These are phyloP conservation scores for Protosalanx chinensis DNA, from an alignment of 2,797 vertebrate species.

Conservation along the genomic window DNA sequence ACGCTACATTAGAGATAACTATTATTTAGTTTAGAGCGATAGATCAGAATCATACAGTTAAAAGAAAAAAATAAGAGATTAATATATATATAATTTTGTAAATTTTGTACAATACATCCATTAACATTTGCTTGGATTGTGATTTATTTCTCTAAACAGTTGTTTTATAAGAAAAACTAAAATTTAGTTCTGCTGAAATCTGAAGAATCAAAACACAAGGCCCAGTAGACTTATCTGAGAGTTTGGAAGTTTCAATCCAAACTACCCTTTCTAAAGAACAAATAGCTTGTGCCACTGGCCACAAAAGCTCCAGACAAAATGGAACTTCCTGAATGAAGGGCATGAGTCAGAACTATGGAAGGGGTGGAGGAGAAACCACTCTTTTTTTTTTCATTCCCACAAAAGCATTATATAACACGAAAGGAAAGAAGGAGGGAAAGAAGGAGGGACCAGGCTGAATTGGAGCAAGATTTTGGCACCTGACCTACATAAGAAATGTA, in stretches of 20 bases:
- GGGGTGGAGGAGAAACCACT: neutral
- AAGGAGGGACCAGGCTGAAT: conserved; percentile 35
- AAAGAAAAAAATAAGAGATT: too few species aligned
- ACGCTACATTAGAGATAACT: too few species aligned
- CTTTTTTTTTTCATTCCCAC: conserved; percentile 21
- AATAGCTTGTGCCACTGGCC: neutral
- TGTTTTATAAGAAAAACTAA: too few species aligned
- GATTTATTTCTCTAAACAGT: too few species aligned
- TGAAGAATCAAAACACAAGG: too few species aligned
- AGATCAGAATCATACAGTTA: too few species aligned
- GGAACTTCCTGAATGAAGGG: conserved; percentile 9
- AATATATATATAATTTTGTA: too few species aligned
- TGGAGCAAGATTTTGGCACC: neutral
- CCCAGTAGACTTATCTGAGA: too few species aligned
- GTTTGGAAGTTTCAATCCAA: too few species aligned
- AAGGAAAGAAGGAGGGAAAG: conserved; percentile 16
- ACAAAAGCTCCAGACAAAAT: conserved; percentile 8
- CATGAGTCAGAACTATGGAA: conserved; percentile 15
- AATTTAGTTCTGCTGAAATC: too few species aligned
- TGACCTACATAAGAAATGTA: conserved; percentile 11
- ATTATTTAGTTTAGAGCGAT: too few species aligned
- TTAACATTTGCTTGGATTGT: neutral
- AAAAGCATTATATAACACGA: conserved; percentile 35
- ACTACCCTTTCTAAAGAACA: too few species aligned
- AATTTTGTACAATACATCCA: neutral